Conservation (phyloP, 2,113 vertebrate species). For the Equus przewalskii region DNA sequence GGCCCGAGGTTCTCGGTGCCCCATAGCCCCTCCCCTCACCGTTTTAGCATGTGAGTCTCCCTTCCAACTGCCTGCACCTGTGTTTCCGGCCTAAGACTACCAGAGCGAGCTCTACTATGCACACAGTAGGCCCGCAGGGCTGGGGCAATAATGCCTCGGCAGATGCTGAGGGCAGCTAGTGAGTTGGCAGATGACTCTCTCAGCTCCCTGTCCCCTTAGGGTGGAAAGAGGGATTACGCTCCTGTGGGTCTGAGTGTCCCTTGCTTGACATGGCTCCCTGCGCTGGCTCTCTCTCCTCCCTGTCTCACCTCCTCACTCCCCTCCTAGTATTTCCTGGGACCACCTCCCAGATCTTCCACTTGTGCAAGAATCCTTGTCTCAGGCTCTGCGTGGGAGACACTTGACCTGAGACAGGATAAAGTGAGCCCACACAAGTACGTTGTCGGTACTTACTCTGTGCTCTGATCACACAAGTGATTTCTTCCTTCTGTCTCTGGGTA, state of each 20-base stretch:
- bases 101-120: too few relatives aligned
- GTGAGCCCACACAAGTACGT: accelerated
- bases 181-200: accelerated
- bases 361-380: not conserved
- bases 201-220: too few relatives aligned
- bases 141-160: not conserved
- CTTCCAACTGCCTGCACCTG: not conserved
- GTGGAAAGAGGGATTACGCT: accelerated
- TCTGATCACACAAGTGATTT: not conserved
- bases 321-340: accelerated
- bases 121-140: not conserved
- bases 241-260: not conserved
- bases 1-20: not conserved
- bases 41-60: not conserved
- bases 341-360: not conserved
- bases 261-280: accelerated
- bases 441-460: not conserved
- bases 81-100: accelerated
- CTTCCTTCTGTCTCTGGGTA: not conserved
- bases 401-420: too few relatives aligned
- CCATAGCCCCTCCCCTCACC: not conserved
- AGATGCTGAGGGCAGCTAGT: not conserved
- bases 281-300: not conserved
- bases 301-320: not conserved
- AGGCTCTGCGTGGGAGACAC: not conserved